These are phyloP conservation scores for Caradrina clavipalpis DNA, from an alignment of 2,888 invertebrate species.

Conservation along the genomic window DNA sequence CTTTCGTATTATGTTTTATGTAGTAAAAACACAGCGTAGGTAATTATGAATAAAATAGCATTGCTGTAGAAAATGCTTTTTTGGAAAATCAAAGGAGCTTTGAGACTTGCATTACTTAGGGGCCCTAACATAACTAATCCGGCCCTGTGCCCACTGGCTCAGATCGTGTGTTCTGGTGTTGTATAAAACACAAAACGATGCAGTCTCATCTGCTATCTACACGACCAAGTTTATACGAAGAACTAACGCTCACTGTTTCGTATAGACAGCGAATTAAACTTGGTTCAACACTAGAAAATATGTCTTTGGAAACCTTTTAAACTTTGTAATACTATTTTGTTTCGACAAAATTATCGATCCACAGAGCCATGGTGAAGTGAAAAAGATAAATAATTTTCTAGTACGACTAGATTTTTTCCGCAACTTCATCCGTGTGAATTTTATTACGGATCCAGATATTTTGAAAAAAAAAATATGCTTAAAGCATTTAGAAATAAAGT, in stretches of 20 bases:
- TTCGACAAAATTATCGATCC: conserved; percentile 48
- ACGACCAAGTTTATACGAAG: conserved; percentile 40
- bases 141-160: conserved; percentile 12
- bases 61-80: too few relatives aligned
- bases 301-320: conserved; percentile 23
- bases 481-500: too few relatives aligned
- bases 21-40: too few relatives aligned
- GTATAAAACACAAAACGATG: conserved; percentile 75
- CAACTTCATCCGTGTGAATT: too few relatives aligned
- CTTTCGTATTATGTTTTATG: too few relatives aligned
- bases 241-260: conserved; percentile 20
- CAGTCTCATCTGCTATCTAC: conserved; percentile 63
- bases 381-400: conserved; percentile 29
- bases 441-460: too few relatives aligned
- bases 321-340: conserved; percentile 31
- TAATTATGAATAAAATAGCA: too few relatives aligned
- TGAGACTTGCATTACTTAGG: too few relatives aligned
- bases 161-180: conserved; percentile 62
- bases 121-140: too few relatives aligned
- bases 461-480: too few relatives aligned
- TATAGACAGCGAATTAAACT: conserved; percentile 39
- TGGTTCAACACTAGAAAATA: conserved; percentile 29
- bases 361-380: conserved; percentile 31
- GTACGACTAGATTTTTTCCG: too few relatives aligned
- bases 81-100: too few relatives aligned